Conservation (phyloP, 2,797 vertebrate genomes). For the Huso huso region DNA sequence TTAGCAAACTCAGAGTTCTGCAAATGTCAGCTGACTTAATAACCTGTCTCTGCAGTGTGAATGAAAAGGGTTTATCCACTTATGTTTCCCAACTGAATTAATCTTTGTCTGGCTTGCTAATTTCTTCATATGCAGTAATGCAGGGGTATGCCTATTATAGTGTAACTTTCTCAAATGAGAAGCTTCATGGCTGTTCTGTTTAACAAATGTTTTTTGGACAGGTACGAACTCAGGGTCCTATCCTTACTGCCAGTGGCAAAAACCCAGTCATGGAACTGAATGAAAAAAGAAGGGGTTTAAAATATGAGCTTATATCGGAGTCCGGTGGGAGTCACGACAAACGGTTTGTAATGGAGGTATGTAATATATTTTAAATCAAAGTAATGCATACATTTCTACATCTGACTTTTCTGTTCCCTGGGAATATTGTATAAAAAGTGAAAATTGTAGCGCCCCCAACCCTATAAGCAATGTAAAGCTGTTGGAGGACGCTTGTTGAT, state of each 20-base stretch:
- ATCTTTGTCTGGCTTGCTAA: not conserved
- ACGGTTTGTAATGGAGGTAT: constrained; percentile 96
- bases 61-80: too few species aligned
- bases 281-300: constrained; percentile 92
- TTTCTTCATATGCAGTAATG: not conserved
- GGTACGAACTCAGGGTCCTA: constrained; percentile 99
- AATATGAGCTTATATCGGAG: constrained; percentile 96
- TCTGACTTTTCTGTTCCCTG: too few species aligned
- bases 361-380: constrained; percentile 16
- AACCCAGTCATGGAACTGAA: constrained; percentile 98
- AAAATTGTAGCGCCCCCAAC: too few species aligned
- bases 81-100: too few species aligned
- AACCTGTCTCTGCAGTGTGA: too few species aligned
- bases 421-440: too few species aligned
- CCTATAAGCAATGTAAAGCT: too few species aligned
- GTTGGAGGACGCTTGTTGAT: too few species aligned
- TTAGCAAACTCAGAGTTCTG: too few species aligned
- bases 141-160: not conserved
- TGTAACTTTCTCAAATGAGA: constrained; percentile 17
- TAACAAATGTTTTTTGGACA: constrained; percentile 32
- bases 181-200: constrained; percentile 14
- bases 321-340: constrained; percentile 97
- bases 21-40: too few species aligned
- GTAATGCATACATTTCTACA: too few species aligned
- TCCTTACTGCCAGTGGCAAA: constrained; percentile 95